Evolutionary conservation across 2,888 invertebrate genomes (phyloP).

Genomic region (Anarsia innoxiella): DNA sequence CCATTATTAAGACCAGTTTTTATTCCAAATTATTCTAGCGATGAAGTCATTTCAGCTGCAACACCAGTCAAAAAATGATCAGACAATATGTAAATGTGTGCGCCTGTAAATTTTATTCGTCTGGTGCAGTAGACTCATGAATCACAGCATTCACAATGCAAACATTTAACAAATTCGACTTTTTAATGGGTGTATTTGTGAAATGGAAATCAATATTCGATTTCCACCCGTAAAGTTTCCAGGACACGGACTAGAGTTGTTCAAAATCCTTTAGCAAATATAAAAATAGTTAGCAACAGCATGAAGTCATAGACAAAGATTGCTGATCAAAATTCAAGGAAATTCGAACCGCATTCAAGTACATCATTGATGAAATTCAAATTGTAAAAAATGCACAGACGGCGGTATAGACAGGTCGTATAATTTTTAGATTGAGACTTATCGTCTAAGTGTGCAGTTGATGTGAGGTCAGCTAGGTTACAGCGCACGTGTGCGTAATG

Average conservation of each 20-base stretch:
- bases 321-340: constrained; percentile 72
- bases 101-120: constrained; percentile 59
- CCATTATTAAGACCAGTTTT: too few relatives aligned
- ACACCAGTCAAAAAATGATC: not conserved
- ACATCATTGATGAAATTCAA: constrained; percentile 62
- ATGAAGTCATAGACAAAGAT: constrained; percentile 45
- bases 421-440: constrained; percentile 71
- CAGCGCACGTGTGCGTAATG: too few relatives aligned
- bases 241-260: not conserved
- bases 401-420: constrained; percentile 46
- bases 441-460: constrained; percentile 70
- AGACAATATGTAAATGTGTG: constrained; percentile 24
- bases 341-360: constrained; percentile 68
- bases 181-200: constrained; percentile 45
- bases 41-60: constrained; percentile 6
- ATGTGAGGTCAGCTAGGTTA: constrained; percentile 61
- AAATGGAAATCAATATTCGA: constrained; percentile 19
- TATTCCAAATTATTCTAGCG: too few relatives aligned
- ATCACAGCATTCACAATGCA: constrained; percentile 49
- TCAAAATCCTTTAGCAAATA: not conserved
- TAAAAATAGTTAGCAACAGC: constrained; percentile 21
- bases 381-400: constrained; percentile 70
- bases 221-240: not conserved
- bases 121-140: constrained; percentile 67
- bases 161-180: constrained; percentile 51